phyloP scores from a whole-genome alignment of 2,113 vertebrate species.

The Holacanthus passer region DNA sequence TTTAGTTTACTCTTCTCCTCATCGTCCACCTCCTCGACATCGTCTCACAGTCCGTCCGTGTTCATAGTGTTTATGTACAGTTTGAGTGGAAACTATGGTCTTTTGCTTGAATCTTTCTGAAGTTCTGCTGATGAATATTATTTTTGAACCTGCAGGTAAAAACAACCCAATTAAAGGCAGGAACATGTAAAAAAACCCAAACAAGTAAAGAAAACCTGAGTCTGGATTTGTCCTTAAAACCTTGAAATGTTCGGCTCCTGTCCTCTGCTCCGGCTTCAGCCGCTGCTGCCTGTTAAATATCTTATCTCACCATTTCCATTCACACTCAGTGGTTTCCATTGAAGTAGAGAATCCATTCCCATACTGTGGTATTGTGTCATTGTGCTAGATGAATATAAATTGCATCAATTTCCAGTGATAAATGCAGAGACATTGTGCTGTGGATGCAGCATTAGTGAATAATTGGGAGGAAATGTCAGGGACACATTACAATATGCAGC shows the following conservation, averaged over 20 bases:
- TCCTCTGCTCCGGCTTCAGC: conserved; percentile 21
- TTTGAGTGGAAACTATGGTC: not conserved
- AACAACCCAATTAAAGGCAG: not conserved
- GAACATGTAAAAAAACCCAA: not conserved
- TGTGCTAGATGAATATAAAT: conserved; percentile 79
- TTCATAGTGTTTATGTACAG: not conserved
- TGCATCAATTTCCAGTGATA: conserved; percentile 77
- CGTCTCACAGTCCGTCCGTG: not conserved
- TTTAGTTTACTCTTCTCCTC: no score
- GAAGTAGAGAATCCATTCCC: conserved; percentile 71
- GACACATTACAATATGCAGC: conserved; percentile 66
- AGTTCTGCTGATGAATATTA: not conserved
- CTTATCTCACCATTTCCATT: conserved; percentile 69
- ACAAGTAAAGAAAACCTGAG: not conserved
- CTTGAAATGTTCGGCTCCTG: conserved; percentile 30
- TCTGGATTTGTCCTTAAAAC: conserved; percentile 27
- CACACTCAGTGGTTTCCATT: conserved; percentile 65
- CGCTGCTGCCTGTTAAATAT: conserved; percentile 55
- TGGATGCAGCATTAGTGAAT: conserved; percentile 75
- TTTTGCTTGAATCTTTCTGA: not conserved
- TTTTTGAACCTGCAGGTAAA: not conserved
- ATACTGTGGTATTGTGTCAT: conserved; percentile 64
- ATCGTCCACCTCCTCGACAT: no score
- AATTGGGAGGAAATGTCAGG: conserved; percentile 79
- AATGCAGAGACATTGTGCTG: conserved; percentile 73